Conservation (phyloP, 2,888 invertebrate genomes). For the Agonopterix arenella region DNA sequence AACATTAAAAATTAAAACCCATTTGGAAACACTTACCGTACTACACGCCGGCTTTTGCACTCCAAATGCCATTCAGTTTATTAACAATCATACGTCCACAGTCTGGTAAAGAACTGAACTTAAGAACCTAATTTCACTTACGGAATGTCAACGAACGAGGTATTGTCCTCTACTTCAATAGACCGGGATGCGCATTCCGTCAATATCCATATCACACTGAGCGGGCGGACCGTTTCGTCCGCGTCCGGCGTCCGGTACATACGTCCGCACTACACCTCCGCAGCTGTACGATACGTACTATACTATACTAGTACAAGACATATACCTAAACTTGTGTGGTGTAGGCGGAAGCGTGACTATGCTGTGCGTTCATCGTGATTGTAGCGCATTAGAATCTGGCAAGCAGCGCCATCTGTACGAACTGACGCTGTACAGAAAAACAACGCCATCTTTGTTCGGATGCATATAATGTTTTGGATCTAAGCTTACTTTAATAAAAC, state of each 20-base stretch:
- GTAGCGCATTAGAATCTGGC: not conserved
- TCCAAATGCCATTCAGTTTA: not conserved
- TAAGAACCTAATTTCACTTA: conserved; percentile 3
- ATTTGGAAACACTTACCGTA: not conserved
- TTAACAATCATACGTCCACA: not conserved
- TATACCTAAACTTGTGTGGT: not conserved
- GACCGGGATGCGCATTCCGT: conserved; percentile 2
- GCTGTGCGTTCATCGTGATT: not conserved
- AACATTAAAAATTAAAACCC: too few relatives aligned
- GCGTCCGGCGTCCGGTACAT: conserved; percentile 1
- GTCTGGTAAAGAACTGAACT: not conserved
- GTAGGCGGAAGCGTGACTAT: not conserved
- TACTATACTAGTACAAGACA: not conserved
- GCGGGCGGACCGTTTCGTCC: not conserved
- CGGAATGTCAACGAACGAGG: conserved; percentile 3
- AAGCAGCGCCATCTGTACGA: not conserved
- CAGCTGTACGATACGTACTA: not conserved
- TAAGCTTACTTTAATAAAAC: too few relatives aligned
- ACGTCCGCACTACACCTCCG: conserved; percentile 4
- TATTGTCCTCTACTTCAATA: not conserved
- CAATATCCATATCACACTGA: conserved; percentile 7
- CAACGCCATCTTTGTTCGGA: too few relatives aligned
- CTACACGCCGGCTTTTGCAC: not conserved
- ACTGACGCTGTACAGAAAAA: not conserved
- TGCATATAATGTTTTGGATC: too few relatives aligned